These are phyloP conservation scores for Oxygymnocypris stewartii DNA, from an alignment of 2,113 vertebrate species.

Conservation along the genomic window DNA sequence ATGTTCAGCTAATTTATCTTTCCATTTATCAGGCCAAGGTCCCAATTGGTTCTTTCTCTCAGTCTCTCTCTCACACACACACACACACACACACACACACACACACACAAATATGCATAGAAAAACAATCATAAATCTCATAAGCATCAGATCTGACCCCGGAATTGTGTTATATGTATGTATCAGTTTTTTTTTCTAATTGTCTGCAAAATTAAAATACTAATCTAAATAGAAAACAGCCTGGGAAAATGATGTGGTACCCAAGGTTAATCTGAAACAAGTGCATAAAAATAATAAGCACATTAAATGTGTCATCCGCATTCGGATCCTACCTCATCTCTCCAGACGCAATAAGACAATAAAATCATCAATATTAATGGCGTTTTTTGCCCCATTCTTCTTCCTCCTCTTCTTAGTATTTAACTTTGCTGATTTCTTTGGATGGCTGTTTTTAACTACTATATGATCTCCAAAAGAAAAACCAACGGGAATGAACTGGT, in stretches of 20 bases:
- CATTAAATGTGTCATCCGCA: neutral
- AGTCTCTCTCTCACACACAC: neutral
- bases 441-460: neutral
- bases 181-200: neutral
- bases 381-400: slow-evolving; percentile 53
- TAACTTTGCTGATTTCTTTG: slow-evolving; percentile 6
- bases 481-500: neutral
- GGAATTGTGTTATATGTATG: neutral
- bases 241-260: no score
- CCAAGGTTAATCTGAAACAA: slow-evolving; percentile 5
- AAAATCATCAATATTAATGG: slow-evolving; percentile 50
- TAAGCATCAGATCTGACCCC: neutral
- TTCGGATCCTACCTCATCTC: slow-evolving; percentile 50
- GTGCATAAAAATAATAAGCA: neutral
- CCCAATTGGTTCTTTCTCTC: slow-evolving; percentile 45
- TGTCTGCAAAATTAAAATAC: neutral
- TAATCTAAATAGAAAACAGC: neutral
- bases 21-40: slow-evolving; percentile 59
- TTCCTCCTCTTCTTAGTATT: slow-evolving; percentile 7
- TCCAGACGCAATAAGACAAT: slow-evolving; percentile 54
- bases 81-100: slow-evolving; percentile 13
- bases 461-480: neutral
- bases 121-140: neutral
- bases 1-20: slow-evolving; percentile 46
- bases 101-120: neutral